Conservation (phyloP, 2,888 invertebrate species). For the Spodoptera exigua region DNA sequence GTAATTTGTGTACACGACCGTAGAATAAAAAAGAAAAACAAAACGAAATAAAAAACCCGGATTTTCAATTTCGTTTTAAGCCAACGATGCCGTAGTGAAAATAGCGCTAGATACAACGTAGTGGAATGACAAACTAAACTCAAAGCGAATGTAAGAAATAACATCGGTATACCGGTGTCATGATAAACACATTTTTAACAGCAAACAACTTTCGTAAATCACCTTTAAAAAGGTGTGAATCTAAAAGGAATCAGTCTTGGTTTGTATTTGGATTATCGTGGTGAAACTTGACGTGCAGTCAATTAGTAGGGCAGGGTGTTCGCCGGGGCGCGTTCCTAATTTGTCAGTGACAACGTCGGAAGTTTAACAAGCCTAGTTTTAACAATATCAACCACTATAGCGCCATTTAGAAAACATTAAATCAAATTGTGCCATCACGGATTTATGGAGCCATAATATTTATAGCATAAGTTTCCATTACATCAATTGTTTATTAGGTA, state of each 20-base stretch:
- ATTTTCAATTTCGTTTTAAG: background rate
- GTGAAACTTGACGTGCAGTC: slow-evolving; percentile 86
- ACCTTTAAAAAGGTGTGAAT: slow-evolving; percentile 53
- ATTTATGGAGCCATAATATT: slow-evolving; percentile 59
- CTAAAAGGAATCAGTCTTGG: slow-evolving; percentile 69
- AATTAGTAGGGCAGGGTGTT: slow-evolving; percentile 78
- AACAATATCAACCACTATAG: slow-evolving; percentile 67
- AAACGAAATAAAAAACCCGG: too few species aligned
- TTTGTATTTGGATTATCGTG: slow-evolving; percentile 80
- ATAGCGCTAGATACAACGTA: background rate
- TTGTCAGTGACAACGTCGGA: slow-evolving; percentile 87
- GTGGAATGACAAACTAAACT: slow-evolving; percentile 7
- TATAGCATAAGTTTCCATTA: slow-evolving; percentile 54
- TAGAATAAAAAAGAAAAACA: too few species aligned
- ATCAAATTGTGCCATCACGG: slow-evolving; percentile 58
- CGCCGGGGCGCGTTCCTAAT: slow-evolving; percentile 77
- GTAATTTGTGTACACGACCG: too few species aligned
- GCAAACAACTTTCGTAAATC: slow-evolving; percentile 35
- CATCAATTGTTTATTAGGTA: slow-evolving; percentile 55
- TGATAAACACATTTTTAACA: slow-evolving; percentile 35
- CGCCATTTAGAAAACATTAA: slow-evolving; percentile 66
- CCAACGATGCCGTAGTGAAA: background rate
- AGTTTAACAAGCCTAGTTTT: slow-evolving; percentile 80
- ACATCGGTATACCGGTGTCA: slow-evolving; percentile 1
- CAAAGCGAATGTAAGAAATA: slow-evolving; percentile 13